These are phyloP conservation scores for Ephydatia muelleri DNA, from an alignment of 37 sponge, comb jelly and placozoan species.

Conservation along the genomic window DNA sequence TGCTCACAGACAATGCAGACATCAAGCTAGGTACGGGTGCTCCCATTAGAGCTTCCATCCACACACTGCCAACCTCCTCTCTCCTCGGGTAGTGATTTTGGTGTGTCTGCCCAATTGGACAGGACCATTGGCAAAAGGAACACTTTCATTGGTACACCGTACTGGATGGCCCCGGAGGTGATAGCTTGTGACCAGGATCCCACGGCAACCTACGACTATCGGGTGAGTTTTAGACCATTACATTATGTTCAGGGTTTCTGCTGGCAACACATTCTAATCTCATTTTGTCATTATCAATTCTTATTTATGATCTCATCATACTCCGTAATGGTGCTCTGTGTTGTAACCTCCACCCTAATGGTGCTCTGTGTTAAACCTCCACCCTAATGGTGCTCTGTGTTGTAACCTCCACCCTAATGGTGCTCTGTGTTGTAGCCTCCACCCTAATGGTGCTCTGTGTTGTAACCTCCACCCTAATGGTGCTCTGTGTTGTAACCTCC, in stretches of 20 bases:
- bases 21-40: constrained; percentile 82
- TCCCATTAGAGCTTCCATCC: not conserved
- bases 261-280: not conserved
- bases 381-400: too few species aligned
- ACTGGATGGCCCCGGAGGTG: constrained; percentile 99
- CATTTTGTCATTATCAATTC: too few species aligned
- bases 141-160: constrained; percentile 99
- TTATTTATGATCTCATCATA: too few species aligned
- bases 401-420: too few species aligned
- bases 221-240: constrained; percentile 14
- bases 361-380: too few species aligned
- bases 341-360: too few species aligned
- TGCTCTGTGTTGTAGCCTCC: too few species aligned
- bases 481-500: too few species aligned
- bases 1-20: constrained; percentile 98
- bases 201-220: constrained; percentile 91
- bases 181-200: constrained; percentile 99
- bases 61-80: not conserved
- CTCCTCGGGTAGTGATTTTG: constrained; percentile 84
- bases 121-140: constrained; percentile 96
- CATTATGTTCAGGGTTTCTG: not conserved
- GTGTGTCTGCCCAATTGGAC: constrained; percentile 97
- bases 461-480: too few species aligned
- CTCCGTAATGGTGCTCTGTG: too few species aligned
- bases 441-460: too few species aligned